Evolutionary conservation across 2,113 vertebrate species (phyloP).

Genomic region (Cettia cetti): DNA sequence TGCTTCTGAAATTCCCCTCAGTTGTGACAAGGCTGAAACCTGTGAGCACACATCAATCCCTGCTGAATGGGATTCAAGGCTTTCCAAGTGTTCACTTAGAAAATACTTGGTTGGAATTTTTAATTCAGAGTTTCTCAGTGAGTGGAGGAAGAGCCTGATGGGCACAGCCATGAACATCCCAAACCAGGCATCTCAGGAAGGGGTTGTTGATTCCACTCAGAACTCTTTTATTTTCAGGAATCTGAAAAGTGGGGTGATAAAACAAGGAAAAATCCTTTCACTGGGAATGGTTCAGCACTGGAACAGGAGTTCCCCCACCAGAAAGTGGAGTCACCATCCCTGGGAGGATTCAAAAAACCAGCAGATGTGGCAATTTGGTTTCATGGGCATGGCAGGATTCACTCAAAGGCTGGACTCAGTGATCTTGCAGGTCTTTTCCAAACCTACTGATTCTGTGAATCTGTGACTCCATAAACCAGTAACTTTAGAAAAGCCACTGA

Average conservation of each 20-base stretch:
- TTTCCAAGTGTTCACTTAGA: background rate
- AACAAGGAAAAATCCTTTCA: background rate
- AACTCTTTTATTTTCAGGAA: background rate
- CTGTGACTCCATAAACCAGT: background rate
- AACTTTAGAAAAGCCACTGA: background rate
- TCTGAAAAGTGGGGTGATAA: background rate
- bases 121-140: background rate
- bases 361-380: background rate
- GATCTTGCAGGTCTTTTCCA: background rate
- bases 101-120: background rate
- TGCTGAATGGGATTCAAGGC: background rate
- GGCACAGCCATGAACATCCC: background rate
- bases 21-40: background rate
- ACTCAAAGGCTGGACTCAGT: background rate
- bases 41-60: background rate
- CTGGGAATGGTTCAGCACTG: background rate
- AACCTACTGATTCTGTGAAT: background rate
- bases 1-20: background rate
- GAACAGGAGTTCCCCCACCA: background rate
- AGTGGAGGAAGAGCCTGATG: background rate
- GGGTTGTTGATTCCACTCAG: too few species aligned
- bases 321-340: background rate
- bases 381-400: background rate
- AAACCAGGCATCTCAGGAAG: background rate
- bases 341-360: rapidly evolving